phyloP scores from a whole-genome alignment of 2,888 invertebrate genomes.

The Cetonia aurata region DNA sequence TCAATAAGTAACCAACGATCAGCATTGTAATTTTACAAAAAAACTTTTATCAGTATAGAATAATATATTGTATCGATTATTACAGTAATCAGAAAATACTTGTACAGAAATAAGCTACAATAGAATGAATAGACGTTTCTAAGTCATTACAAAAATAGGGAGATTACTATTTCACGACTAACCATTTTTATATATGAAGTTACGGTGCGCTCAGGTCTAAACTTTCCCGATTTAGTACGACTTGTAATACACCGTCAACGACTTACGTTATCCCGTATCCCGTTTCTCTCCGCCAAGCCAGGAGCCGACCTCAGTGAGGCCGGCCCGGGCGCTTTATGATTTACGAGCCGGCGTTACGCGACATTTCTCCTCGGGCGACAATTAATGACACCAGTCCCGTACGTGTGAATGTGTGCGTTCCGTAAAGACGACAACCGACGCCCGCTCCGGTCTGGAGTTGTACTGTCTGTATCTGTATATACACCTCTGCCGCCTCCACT shows the following conservation, averaged over 20 bases:
- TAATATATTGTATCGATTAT: no score
- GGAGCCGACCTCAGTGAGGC: not conserved
- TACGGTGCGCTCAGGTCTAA: no score
- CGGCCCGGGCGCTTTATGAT: slow-evolving; percentile 43
- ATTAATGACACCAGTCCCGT: slow-evolving; percentile 51
- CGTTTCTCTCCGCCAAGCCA: not conserved
- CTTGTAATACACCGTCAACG: not conserved
- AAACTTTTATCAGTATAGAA: no score
- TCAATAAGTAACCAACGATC: no score
- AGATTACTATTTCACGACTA: no score
- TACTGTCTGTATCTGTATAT: not conserved
- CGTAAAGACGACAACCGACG: not conserved
- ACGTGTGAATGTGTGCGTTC: slow-evolving; percentile 40
- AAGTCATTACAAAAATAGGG: no score
- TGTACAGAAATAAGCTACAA: no score
- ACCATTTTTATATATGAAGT: no score
- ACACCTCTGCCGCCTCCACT: slow-evolving; percentile 19
- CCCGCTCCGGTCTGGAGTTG: not conserved
- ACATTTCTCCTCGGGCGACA: slow-evolving; percentile 50
- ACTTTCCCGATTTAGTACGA: no score
- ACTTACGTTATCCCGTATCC: slow-evolving; percentile 1
- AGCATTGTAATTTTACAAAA: no score
- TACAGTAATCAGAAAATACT: no score
- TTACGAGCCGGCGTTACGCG: slow-evolving; percentile 47
- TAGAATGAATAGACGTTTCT: no score